Conservation (phyloP, 1,140 invertebrate species). For the Chironomus striatipennis region DNA sequence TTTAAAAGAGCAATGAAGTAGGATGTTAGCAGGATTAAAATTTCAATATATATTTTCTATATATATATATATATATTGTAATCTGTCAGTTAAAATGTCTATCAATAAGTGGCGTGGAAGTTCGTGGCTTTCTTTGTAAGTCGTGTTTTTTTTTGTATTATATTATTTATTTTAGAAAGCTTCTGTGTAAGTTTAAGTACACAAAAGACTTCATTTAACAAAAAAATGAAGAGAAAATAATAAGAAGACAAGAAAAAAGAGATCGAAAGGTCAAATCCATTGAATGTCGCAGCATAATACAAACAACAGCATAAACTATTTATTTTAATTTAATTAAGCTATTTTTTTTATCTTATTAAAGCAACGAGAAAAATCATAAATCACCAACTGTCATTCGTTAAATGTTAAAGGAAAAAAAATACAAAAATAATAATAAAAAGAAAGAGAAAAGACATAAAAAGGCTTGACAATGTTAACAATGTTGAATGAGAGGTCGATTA, state of each 20-base stretch:
- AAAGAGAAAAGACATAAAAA: background rate
- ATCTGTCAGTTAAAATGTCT: too few relatives aligned
- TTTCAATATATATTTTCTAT: too few relatives aligned
- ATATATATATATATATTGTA: too few relatives aligned
- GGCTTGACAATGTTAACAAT: background rate
- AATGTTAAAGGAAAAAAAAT: background rate
- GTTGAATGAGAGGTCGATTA: constrained; percentile 1
- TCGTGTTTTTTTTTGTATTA: background rate
- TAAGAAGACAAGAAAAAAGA: background rate
- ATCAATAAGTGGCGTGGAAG: too few relatives aligned
- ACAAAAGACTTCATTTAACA: too few relatives aligned
- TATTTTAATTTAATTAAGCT: constrained; percentile 15
- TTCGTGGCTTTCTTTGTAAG: too few relatives aligned
- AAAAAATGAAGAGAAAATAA: background rate
- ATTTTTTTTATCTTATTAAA: background rate
- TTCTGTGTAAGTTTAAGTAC: background rate
- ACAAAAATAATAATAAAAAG: background rate
- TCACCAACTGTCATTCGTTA: background rate
- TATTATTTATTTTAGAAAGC: background rate
- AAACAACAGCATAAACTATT: background rate
- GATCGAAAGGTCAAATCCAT: background rate
- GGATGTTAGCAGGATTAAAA: too few relatives aligned
- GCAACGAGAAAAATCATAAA: background rate
- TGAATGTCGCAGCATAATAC: background rate
- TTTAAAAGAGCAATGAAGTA: too few relatives aligned